Evolutionary conservation across 1,140 invertebrate species (phyloP).

Genomic region (Micrasema minimum): DNA sequence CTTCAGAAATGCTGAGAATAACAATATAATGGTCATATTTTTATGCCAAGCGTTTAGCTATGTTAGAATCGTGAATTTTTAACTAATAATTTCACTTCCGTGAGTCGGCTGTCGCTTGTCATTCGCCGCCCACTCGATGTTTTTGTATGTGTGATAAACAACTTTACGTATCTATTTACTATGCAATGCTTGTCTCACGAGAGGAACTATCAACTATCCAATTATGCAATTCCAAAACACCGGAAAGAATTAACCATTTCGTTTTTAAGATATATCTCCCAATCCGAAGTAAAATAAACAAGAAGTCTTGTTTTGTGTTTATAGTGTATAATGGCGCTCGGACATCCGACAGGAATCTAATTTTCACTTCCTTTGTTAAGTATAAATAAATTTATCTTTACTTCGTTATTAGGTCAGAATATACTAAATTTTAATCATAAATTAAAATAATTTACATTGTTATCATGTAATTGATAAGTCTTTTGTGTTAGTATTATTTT

Average conservation of each 20-base stretch:
- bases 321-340: constrained; percentile 15
- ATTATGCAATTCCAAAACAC: constrained; percentile 4
- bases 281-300: neutral
- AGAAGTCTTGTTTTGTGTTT: too few relatives aligned
- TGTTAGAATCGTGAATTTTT: neutral
- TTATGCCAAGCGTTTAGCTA: neutral
- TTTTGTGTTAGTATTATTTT: too few relatives aligned
- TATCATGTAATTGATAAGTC: too few relatives aligned
- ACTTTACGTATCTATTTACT: neutral
- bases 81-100: neutral
- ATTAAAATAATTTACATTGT: too few relatives aligned
- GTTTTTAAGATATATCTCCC: neutral
- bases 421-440: neutral
- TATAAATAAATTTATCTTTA: neutral
- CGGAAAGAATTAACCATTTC: neutral
- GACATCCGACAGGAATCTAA: neutral
- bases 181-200: neutral
- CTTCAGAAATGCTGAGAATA: too few relatives aligned
- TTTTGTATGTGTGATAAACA: constrained; percentile 27
- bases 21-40: neutral
- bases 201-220: neutral
- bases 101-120: neutral
- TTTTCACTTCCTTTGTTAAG: neutral
- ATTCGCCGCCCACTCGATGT: constrained; percentile 25
- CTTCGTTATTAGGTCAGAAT: neutral